Percentiles rank a stretch among this genome's conserved stretches.
Conservation (phyloP, 1,140 invertebrate genomes). For the Lepidurus packardi region DNA sequence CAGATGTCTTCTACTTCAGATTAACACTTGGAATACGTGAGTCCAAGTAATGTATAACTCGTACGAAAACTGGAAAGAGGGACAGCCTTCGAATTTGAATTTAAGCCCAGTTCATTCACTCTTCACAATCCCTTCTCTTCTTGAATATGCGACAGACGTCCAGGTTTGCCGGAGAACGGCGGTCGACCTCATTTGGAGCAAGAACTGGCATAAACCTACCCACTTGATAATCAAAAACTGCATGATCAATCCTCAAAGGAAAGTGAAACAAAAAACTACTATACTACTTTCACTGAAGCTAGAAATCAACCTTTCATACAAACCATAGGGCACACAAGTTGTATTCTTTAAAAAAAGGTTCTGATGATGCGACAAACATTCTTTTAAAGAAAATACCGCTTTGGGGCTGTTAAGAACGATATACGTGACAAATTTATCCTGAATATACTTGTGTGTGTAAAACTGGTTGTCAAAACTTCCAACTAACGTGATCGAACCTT, state of each 20-base stretch:
- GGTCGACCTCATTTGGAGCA: slow-evolving; percentile 2
- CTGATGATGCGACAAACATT: too few relatives aligned
- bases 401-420: too few relatives aligned
- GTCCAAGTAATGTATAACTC: too few relatives aligned
- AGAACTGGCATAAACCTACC: not conserved
- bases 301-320: too few relatives aligned
- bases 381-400: too few relatives aligned
- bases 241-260: not conserved
- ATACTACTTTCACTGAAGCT: not conserved
- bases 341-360: too few relatives aligned
- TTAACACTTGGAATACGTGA: too few relatives aligned
- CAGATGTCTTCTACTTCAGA: not conserved
- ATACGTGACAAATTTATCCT: too few relatives aligned
- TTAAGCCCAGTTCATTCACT: not conserved
- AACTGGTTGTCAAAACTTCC: not conserved
- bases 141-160: slow-evolving; percentile 6
- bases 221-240: not conserved
- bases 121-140: slow-evolving; percentile 4
- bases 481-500: not conserved
- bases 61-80: not conserved
- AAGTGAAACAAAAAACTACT: not conserved
- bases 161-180: not conserved
- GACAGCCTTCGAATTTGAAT: not conserved
- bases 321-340: too few relatives aligned
- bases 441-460: too few relatives aligned